Conservation (phyloP, 2,113 vertebrate genomes). For the Sphaerodactylus townsendi region DNA sequence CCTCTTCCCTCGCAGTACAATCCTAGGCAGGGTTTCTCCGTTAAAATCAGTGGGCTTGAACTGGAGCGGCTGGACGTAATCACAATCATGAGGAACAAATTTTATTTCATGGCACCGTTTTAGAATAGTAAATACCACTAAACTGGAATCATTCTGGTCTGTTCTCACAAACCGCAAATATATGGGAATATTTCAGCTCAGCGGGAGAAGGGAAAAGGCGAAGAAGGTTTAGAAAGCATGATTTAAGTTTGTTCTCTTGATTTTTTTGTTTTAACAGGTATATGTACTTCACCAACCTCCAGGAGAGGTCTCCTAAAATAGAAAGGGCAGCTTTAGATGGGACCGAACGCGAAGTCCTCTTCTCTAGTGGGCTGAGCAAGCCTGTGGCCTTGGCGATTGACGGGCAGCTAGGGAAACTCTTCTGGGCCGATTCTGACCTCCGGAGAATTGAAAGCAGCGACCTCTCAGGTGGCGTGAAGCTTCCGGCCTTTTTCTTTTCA, state of each 20-base stretch:
- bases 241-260: conserved; percentile 23
- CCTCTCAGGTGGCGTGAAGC: conserved; percentile 85
- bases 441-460: conserved; percentile 96
- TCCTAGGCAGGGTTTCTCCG: no score
- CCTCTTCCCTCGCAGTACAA: no score
- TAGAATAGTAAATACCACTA: no score
- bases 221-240: background rate
- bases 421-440: conserved; percentile 96
- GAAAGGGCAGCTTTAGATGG: conserved; percentile 94
- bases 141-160: no score
- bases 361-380: conserved; percentile 92
- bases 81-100: no score
- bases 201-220: background rate
- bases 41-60: no score
- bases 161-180: background rate
- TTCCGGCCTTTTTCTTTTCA: conserved; percentile 43
- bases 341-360: conserved; percentile 94
- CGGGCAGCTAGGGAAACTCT: conserved; percentile 90
- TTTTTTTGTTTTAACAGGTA: conserved; percentile 80
- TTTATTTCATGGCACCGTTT: no score
- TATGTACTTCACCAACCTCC: conserved; percentile 98
- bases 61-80: no score
- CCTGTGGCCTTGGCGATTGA: conserved; percentile 91
- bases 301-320: conserved; percentile 92
- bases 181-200: background rate